These are phyloP conservation scores for Pholis gunnellus DNA, from an alignment of 2,113 vertebrate genomes.

Conservation along the genomic window DNA sequence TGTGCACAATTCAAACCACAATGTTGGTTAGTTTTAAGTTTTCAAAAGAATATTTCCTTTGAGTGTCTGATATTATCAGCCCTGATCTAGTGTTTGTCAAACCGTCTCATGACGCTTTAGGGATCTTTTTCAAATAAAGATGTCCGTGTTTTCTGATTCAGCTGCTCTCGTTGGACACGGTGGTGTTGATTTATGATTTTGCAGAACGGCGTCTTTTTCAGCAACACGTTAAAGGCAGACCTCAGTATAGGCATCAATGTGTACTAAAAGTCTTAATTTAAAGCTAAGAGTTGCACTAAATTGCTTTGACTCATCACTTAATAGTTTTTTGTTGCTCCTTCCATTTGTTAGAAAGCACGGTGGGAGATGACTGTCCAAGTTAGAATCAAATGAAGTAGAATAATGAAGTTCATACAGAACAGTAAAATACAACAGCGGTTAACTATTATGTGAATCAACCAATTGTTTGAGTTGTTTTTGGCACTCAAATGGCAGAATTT, in stretches of 20 bases:
- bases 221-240: not conserved
- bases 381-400: not conserved
- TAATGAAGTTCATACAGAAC: not conserved
- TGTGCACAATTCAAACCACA: slow-evolving; percentile 5
- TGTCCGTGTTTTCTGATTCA: slow-evolving; percentile 32
- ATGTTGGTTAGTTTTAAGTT: not conserved
- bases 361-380: not conserved
- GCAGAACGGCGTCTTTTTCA: slow-evolving; percentile 14
- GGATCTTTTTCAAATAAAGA: slow-evolving; percentile 13
- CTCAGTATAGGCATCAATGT: not conserved
- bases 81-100: not conserved
- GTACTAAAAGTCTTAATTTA: not conserved
- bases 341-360: not conserved
- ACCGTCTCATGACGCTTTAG: slow-evolving; percentile 1
- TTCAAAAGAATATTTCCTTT: not conserved
- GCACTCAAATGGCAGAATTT: not conserved
- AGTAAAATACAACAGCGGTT: not conserved
- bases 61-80: not conserved
- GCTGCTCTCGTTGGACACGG: slow-evolving; percentile 28
- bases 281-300: not conserved
- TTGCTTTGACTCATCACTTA: not conserved
- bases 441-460: not conserved
- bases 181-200: slow-evolving; percentile 30
- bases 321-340: not conserved
- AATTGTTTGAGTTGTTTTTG: not conserved